These are phyloP conservation scores for Ibycter americanus DNA, from an alignment of 2,797 vertebrate species.

Conservation along the genomic window DNA sequence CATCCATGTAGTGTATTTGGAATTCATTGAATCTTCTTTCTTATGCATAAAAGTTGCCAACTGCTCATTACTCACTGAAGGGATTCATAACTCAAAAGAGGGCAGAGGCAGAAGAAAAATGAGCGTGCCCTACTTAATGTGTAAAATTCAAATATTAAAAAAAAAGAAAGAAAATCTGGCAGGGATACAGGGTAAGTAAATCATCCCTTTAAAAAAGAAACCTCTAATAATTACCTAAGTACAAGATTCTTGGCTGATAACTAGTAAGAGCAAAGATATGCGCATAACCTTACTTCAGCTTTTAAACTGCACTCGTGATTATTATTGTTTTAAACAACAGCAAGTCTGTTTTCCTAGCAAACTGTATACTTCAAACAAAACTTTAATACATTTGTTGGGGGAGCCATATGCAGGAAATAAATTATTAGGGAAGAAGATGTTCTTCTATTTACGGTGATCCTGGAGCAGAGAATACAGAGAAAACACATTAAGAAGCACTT, in stretches of 20 bases:
- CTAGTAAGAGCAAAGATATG: constrained; percentile 53
- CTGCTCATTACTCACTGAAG: constrained; percentile 60
- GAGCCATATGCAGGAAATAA: constrained; percentile 40
- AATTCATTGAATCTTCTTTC: constrained; percentile 59
- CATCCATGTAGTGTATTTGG: constrained; percentile 17
- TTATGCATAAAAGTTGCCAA: constrained; percentile 64
- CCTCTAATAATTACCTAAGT: constrained; percentile 50
- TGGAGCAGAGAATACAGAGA: constrained; percentile 52
- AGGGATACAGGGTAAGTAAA: constrained; percentile 29
- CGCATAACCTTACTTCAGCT: background rate
- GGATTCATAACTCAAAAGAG: constrained; percentile 60
- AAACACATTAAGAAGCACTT: constrained; percentile 71
- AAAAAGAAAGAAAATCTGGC: constrained; percentile 35
- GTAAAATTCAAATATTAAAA: constrained; percentile 60
- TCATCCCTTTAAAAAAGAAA: constrained; percentile 48
- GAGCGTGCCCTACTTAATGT: constrained; percentile 53
- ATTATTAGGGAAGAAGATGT: constrained; percentile 53
- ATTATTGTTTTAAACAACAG: constrained; percentile 43
- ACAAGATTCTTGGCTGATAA: constrained; percentile 61
- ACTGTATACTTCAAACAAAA: constrained; percentile 50
- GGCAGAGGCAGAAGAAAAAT: constrained; percentile 59
- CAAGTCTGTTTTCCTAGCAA: constrained; percentile 25
- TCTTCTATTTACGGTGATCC: constrained; percentile 51
- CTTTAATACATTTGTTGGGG: constrained; percentile 46
- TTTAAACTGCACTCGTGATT: background rate